Conservation (phyloP, 2,113 vertebrate species). For the Pterocles orientalis region DNA sequence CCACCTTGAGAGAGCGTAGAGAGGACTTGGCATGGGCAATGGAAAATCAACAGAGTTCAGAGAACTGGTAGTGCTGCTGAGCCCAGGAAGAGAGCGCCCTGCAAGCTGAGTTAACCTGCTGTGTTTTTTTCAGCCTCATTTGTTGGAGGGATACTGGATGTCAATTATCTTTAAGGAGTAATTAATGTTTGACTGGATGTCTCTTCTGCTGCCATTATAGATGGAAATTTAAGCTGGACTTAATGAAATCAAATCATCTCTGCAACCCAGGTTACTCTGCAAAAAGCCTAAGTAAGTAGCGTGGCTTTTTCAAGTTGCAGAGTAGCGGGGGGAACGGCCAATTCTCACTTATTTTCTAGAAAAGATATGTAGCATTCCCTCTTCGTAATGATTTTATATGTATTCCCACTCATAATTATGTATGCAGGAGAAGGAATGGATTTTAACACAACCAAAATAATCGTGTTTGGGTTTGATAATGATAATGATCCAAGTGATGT, state of each 20-base stretch:
- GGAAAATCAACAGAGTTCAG: background rate
- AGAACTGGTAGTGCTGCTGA: background rate
- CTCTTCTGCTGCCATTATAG: background rate
- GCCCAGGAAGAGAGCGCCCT: background rate
- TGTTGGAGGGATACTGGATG: background rate
- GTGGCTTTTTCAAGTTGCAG: background rate
- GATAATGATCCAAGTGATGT: background rate
- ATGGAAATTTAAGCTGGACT: background rate
- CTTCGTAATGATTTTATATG: background rate
- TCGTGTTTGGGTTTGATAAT: background rate
- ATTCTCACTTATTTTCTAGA: background rate
- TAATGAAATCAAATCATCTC: background rate
- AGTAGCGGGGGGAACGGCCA: background rate
- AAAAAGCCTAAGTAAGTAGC: background rate
- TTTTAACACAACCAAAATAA: constrained; percentile 5
- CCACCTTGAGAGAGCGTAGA: background rate
- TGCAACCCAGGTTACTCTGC: background rate
- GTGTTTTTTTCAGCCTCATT: background rate
- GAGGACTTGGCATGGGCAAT: background rate
- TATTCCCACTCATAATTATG: background rate
- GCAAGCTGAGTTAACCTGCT: background rate
- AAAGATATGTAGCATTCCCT: background rate
- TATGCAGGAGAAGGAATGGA: background rate
- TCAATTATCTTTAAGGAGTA: background rate
- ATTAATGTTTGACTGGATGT: background rate